A percentile compares a stretch with the other conserved stretches of the same genome.
phyloP scores from a whole-genome alignment of 2,797 vertebrate species.

The Ctenopoma kingsleyae region DNA sequence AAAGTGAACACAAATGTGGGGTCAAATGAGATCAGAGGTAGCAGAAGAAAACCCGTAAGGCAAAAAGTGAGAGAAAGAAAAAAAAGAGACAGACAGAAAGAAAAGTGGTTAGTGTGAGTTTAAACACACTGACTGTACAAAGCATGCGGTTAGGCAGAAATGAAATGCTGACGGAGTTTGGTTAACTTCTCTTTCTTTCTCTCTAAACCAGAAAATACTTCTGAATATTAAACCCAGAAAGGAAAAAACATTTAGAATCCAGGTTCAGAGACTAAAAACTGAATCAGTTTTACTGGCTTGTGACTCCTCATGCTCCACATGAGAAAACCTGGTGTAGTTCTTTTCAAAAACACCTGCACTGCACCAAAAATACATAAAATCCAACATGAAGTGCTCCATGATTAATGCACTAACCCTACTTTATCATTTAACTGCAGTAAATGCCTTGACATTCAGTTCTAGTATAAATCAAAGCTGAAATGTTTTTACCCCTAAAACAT shows the following conservation, averaged over 20 bases:
- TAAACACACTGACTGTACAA: conserved; percentile 40
- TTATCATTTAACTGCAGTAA: too few relatives aligned
- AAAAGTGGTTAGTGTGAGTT: conserved; percentile 59
- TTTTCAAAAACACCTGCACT: too few relatives aligned
- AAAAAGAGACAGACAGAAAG: conserved; percentile 40
- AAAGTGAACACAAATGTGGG: conserved; percentile 37
- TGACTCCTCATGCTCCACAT: too few relatives aligned
- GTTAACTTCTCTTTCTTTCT: background rate
- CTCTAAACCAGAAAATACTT: background rate
- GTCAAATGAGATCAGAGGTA: conserved; percentile 13
- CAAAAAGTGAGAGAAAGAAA: conserved; percentile 37
- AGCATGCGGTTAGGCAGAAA: conserved; percentile 47
- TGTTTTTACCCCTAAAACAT: too few relatives aligned
- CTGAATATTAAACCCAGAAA: background rate
- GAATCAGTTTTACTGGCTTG: too few relatives aligned
- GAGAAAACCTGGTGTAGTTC: too few relatives aligned
- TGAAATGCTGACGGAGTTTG: conserved; percentile 7
- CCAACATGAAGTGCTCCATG: too few relatives aligned
- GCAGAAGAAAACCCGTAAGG: conserved; percentile 13
- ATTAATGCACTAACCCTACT: too few relatives aligned
- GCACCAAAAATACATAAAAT: background rate
- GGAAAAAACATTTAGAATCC: background rate
- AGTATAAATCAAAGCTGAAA: too few relatives aligned
- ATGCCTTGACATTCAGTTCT: too few relatives aligned
- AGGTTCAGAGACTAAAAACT: background rate